Evolutionary conservation across 2,888 invertebrate genomes (phyloP).

Genomic region (Cheilosia urbana): DNA sequence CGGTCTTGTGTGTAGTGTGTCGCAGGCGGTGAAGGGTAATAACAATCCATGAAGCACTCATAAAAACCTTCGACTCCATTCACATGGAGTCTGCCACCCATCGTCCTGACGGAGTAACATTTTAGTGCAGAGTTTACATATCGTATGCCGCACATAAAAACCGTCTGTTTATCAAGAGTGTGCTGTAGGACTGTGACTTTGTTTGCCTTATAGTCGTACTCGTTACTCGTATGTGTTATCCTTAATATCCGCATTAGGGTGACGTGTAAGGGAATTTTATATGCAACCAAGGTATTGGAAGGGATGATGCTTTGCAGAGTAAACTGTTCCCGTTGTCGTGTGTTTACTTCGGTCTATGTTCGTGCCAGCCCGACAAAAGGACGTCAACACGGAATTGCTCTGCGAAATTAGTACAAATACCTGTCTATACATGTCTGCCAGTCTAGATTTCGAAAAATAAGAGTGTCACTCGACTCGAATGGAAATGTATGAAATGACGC

Average conservation of each 20-base stretch:
- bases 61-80: constrained; percentile 58
- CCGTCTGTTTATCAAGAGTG: constrained; percentile 66
- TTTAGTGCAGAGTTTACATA: constrained; percentile 56
- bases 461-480: constrained; percentile 8
- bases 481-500: constrained; percentile 60
- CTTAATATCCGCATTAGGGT: constrained; percentile 69
- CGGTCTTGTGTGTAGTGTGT: constrained; percentile 46
- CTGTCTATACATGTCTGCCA: constrained; percentile 42
- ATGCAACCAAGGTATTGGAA: constrained; percentile 10
- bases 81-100: constrained; percentile 32
- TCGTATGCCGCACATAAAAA: constrained; percentile 59
- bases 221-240: constrained; percentile 48
- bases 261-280: constrained; percentile 56
- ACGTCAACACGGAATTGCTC: constrained; percentile 28
- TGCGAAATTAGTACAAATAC: constrained; percentile 53
- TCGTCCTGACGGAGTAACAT: constrained; percentile 6
- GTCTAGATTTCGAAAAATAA: not conserved
- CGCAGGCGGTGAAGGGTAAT: constrained; percentile 66
- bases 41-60: constrained; percentile 67
- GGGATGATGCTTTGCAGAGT: constrained; percentile 28
- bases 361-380: constrained; percentile 33
- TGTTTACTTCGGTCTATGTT: constrained; percentile 30
- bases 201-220: constrained; percentile 31
- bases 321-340: constrained; percentile 11
- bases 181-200: constrained; percentile 57